These are phyloP conservation scores for Zaprionus obscuricornis DNA, from an alignment of 2,888 invertebrate genomes.

Conservation along the genomic window DNA sequence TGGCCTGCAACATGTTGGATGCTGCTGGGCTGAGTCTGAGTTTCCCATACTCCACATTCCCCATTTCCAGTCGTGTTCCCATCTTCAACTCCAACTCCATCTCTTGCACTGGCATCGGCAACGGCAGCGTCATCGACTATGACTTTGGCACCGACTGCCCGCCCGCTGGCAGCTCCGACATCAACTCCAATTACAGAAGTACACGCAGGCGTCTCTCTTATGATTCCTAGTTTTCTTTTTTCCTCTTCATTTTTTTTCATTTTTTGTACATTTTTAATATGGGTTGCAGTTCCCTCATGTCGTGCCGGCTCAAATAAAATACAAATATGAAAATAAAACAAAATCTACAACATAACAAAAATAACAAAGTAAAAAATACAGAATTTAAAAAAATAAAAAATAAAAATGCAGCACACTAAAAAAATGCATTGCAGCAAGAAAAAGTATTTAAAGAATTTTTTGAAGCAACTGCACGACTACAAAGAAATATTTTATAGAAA, in stretches of 20 bases:
- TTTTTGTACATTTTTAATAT: slow-evolving; percentile 56
- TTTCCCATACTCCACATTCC: background rate
- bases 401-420: too few species aligned
- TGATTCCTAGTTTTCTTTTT: slow-evolving; percentile 62
- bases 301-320: slow-evolving; percentile 44
- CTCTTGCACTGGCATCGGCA: too few species aligned
- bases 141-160: slow-evolving; percentile 31
- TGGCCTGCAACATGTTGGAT: slow-evolving; percentile 81
- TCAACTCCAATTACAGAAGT: slow-evolving; percentile 78
- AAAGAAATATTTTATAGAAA: too few species aligned
- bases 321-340: background rate
- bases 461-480: too few species aligned
- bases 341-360: slow-evolving; percentile 18
- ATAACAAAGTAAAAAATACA: background rate
- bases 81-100: slow-evolving; percentile 28
- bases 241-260: slow-evolving; percentile 26
- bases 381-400: slow-evolving; percentile 24
- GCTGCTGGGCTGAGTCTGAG: slow-evolving; percentile 55
- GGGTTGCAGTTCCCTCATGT: slow-evolving; percentile 45
- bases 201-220: slow-evolving; percentile 77
- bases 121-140: slow-evolving; percentile 1
- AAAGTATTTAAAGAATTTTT: too few species aligned
- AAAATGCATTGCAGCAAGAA: too few species aligned
- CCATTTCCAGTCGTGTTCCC: slow-evolving; percentile 4
- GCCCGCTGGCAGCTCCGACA: slow-evolving; percentile 74